Evolutionary conservation across 53 echinoderm and acorn worm species (phyloP).

Genomic region (Pentamera pediparva): DNA sequence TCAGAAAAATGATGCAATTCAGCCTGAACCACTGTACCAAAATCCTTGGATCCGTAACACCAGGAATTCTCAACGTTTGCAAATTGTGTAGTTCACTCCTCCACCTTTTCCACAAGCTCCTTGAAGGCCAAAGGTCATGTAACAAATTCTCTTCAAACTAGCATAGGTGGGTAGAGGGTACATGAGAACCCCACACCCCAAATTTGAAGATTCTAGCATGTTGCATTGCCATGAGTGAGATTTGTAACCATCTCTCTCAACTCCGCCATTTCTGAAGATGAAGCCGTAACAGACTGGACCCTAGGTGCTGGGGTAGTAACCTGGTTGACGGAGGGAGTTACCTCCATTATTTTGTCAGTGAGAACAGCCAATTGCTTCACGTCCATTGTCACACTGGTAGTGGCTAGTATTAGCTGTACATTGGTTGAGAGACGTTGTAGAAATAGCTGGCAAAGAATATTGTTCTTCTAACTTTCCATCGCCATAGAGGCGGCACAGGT

Average conservation of each 20-base stretch:
- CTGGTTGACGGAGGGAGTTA: too few relatives aligned
- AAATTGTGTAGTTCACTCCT: background rate
- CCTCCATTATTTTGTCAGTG: constrained; percentile 32
- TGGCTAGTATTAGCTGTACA: constrained; percentile 32
- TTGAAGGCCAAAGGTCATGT: constrained; percentile 20
- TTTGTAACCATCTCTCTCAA: background rate
- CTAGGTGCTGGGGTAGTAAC: too few relatives aligned
- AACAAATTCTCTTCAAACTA: constrained; percentile 28
- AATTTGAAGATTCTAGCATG: constrained; percentile 16
- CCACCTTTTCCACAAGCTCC: constrained; percentile 13
- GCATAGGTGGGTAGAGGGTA: background rate
- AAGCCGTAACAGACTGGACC: too few relatives aligned
- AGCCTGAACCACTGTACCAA: background rate
- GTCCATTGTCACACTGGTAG: constrained; percentile 7
- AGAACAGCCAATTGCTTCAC: constrained; percentile 15
- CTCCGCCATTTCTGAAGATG: background rate
- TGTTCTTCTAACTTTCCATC: constrained; percentile 13
- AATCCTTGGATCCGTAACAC: background rate
- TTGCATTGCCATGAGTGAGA: background rate
- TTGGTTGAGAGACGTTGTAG: constrained; percentile 30
- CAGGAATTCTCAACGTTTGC: background rate
- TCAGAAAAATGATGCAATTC: constrained; percentile 50
- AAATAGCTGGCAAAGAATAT: constrained; percentile 25
- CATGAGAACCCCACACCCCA: constrained; percentile 38
- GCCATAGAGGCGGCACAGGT: constrained; percentile 16